Percentiles rank a stretch among this genome's conserved stretches.
Conservation (phyloP, 1,140 invertebrate genomes). For the Drosophila sturtevanti region DNA sequence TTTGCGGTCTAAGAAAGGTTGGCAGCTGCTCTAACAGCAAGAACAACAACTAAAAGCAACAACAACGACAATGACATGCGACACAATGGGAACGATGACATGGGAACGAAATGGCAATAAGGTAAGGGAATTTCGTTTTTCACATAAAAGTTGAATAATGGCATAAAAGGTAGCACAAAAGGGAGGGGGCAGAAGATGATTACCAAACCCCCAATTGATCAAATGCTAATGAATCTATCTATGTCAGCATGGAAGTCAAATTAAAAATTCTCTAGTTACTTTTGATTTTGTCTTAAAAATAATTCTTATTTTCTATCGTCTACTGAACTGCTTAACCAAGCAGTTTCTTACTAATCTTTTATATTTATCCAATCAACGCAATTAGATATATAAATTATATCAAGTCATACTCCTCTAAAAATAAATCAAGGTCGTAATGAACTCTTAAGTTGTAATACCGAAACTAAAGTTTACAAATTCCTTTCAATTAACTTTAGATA, state of each 20-base stretch:
- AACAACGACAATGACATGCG: constrained; percentile 52
- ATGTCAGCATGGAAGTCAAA: background rate
- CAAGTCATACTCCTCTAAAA: no score
- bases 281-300: background rate
- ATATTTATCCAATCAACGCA: no score
- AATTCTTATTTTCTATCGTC: background rate
- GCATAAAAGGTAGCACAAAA: background rate
- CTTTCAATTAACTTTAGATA: no score
- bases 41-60: background rate
- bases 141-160: constrained; percentile 11
- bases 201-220: constrained; percentile 18
- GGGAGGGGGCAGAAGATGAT: background rate
- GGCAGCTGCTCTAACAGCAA: constrained; percentile 49
- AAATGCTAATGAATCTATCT: background rate
- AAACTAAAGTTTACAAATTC: no score
- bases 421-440: no score
- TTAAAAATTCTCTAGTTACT: background rate
- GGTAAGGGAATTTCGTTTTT: constrained; percentile 10
- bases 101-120: constrained; percentile 25
- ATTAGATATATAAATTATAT: no score
- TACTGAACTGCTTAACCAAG: no score
- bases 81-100: constrained; percentile 56
- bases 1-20: constrained; percentile 78
- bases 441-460: no score
- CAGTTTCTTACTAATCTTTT: no score